Evolutionary conservation across 2,797 vertebrate species (phyloP).

Genomic region (Pyrocephalus nanus): DNA sequence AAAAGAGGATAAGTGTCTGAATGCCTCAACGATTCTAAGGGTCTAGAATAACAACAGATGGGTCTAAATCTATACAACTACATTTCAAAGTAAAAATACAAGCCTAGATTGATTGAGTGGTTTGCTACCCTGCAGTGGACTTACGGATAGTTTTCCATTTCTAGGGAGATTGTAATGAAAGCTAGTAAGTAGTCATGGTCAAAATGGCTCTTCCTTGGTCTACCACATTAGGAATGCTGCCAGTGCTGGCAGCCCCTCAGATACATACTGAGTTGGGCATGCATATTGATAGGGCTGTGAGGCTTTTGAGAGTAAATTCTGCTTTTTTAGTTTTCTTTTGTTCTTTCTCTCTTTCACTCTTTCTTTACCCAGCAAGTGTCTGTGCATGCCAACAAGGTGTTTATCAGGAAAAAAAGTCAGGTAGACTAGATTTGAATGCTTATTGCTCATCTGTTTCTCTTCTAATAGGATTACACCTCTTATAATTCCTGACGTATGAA

Average conservation of each 20-base stretch:
- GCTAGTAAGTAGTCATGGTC: background rate
- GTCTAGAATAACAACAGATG: background rate
- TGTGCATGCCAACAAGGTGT: background rate
- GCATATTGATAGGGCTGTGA: background rate
- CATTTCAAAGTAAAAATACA: background rate
- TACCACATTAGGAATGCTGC: background rate
- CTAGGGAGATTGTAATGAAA: background rate
- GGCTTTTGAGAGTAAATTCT: background rate
- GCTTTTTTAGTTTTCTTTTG: background rate
- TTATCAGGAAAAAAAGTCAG: conserved; percentile 3
- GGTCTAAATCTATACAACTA: background rate
- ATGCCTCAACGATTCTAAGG: background rate
- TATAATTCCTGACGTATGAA: background rate
- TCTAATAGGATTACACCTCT: background rate
- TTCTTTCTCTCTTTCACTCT: background rate
- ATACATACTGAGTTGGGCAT: background rate
- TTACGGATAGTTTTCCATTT: background rate
- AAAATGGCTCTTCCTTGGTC: background rate
- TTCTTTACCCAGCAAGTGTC: background rate
- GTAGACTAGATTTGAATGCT: background rate
- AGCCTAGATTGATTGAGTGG: background rate
- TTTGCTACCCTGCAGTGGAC: background rate
- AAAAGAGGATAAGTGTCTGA: background rate
- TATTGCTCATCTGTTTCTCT: background rate
- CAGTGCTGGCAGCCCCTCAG: background rate